A percentile compares a stretch with the other conserved stretches of the same genome.
These are phyloP conservation scores for Callocephalon fimbriatum DNA, from an alignment of 2,113 vertebrate genomes.

Conservation along the genomic window DNA sequence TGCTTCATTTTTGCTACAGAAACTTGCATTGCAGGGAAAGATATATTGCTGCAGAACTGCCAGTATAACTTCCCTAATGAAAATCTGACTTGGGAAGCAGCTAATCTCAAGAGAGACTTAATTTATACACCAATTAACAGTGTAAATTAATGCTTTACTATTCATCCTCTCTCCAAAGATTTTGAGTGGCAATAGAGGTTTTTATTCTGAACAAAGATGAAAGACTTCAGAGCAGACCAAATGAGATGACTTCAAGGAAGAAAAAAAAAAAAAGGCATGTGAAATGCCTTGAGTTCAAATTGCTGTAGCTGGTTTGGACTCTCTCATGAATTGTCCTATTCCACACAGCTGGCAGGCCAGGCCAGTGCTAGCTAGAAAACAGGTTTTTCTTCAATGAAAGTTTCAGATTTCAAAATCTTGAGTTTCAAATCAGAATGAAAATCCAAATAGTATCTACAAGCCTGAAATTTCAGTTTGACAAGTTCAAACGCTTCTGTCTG, in stretches of 20 bases:
- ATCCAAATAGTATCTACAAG: not conserved
- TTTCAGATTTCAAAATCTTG: not conserved
- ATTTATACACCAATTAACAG: constrained; percentile 63
- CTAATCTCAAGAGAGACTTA: constrained; percentile 22
- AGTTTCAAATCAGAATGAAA: not conserved
- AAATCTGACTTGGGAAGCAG: not conserved
- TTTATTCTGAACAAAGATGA: constrained; percentile 32
- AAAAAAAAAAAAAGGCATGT: not conserved
- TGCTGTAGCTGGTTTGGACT: not conserved
- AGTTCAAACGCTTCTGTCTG: not conserved
- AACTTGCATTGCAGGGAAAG: not conserved
- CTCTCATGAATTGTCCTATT: not conserved
- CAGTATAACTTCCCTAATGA: not conserved
- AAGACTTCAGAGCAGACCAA: constrained; percentile 15
- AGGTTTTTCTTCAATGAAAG: not conserved
- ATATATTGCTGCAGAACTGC: not conserved
- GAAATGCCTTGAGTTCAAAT: not conserved
- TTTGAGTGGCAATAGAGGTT: constrained; percentile 2
- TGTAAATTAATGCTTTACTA: constrained; percentile 57
- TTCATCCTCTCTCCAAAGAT: constrained; percentile 26
- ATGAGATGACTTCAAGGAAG: not conserved
- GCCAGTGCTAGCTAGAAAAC: not conserved
- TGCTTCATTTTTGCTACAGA: not conserved
- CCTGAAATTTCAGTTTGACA: not conserved
- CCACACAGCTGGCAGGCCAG: not conserved